Conservation (phyloP, 1,140 invertebrate genomes). For the Solenopsis fugax region DNA sequence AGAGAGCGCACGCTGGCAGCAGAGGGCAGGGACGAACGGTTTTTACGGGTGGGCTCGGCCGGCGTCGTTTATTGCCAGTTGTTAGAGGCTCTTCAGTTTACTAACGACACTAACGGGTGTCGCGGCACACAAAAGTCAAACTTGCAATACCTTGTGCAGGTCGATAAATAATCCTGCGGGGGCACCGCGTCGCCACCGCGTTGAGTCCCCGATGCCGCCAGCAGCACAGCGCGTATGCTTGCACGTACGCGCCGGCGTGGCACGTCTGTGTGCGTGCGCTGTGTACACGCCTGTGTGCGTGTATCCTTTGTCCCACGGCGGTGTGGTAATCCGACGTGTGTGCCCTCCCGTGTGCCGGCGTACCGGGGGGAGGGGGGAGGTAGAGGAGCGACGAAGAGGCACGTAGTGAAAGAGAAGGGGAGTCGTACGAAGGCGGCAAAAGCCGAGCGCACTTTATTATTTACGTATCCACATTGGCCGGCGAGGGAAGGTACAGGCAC, state of each 20-base stretch:
- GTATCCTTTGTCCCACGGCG: constrained; percentile 79
- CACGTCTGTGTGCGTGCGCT: background rate
- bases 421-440: constrained; percentile 50
- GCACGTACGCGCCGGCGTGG: background rate
- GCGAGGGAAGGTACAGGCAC: constrained; percentile 26
- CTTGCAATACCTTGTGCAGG: constrained; percentile 67
- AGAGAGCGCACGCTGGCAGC: background rate
- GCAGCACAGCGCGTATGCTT: background rate
- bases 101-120: constrained; percentile 56
- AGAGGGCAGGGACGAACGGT: too few species aligned
- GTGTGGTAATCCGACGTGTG: constrained; percentile 61
- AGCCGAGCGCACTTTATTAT: constrained; percentile 60
- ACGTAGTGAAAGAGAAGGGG: constrained; percentile 57
- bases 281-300: constrained; percentile 11
- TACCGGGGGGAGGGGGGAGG: background rate
- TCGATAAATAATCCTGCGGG: constrained; percentile 69
- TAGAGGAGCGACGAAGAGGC: constrained; percentile 45
- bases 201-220: constrained; percentile 39
- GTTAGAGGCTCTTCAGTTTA: constrained; percentile 46
- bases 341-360: constrained; percentile 36
- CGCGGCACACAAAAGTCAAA: constrained; percentile 37
- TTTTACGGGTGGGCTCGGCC: constrained; percentile 14
- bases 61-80: constrained; percentile 22
- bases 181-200: constrained; percentile 43
- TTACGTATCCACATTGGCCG: constrained; percentile 61